Evolutionary conservation across 2,888 invertebrate species (phyloP).

Genomic region (Chymomyza caudatula): DNA sequence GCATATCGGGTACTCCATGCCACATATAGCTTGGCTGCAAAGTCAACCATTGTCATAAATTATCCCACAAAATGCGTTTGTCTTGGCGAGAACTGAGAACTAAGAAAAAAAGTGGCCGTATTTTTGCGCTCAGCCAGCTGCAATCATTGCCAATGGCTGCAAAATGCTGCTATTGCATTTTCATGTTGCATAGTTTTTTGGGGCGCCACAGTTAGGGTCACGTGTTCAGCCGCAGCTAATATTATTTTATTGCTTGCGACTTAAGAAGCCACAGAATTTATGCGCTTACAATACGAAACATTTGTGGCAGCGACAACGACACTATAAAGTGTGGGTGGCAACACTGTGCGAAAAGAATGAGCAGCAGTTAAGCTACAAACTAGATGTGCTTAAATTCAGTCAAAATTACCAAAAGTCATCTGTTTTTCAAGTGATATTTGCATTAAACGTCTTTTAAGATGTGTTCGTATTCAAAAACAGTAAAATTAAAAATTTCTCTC

Average conservation of each 20-base stretch:
- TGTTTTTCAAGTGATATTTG: background rate
- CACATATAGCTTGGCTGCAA: slow-evolving; percentile 27
- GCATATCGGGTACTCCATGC: background rate
- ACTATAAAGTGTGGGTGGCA: background rate
- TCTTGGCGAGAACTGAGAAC: slow-evolving; percentile 38
- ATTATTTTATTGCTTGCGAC: slow-evolving; percentile 73
- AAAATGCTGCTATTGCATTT: slow-evolving; percentile 41
- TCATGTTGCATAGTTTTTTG: slow-evolving; percentile 63
- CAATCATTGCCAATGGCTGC: slow-evolving; percentile 58
- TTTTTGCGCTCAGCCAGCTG: slow-evolving; percentile 44
- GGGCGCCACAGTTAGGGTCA: slow-evolving; percentile 34
- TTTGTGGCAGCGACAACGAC: slow-evolving; percentile 20
- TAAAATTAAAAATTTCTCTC: too few species aligned
- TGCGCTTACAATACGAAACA: slow-evolving; percentile 66
- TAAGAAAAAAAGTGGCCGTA: background rate
- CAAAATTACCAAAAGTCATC: background rate
- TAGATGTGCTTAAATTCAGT: too few species aligned
- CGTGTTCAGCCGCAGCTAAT: slow-evolving; percentile 58
- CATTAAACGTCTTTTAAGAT: background rate
- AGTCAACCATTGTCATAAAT: slow-evolving; percentile 55
- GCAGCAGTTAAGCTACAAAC: too few species aligned
- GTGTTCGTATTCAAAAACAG: too few species aligned
- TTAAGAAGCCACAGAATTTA: slow-evolving; percentile 74
- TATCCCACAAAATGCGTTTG: slow-evolving; percentile 70
- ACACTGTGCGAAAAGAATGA: background rate